Base-by-base conservation (phyloP, 2,113 vertebrate genomes). In the Micronycteris hirsuta region DNA sequence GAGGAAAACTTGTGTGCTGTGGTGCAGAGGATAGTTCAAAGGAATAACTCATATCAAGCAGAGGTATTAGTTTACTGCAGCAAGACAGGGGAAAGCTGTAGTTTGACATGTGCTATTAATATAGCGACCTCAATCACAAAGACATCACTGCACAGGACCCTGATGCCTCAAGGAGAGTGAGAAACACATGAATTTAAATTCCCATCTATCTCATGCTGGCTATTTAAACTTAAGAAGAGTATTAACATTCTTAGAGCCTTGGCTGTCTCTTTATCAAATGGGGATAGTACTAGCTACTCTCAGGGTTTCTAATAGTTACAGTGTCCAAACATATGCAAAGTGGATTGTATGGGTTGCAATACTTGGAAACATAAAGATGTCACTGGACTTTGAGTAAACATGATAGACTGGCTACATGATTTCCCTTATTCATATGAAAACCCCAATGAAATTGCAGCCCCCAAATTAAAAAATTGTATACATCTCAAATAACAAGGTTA, bases 1-100 rank as follows among this genome's bases (percentile, higher is more conserved):
- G 47, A 82, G 54, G 43, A 56, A 82, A 92, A 38, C 22, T 43
- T 56, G 19, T 31, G 45, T 73, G 87, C 67, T 77, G 16, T 71
- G 26, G 82, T 43, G 90, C n/a, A 52, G 58, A 91, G 73, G 88
- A 49, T 6, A 89, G 71, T 83, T 89, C 76, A 93, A 93, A 96
- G 20, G 61, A 85, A 73, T 94, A 93, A 67, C 54, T 96, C 52
- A 77, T 47, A 74, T 52, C 76, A 58, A 76, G 80, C 45, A 54
- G 49, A 54, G 49, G 14, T 3, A n/a, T 80, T 89, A 47, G 56
- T 92, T 89, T 92, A 83, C 19, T 78, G 28, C 73, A 70, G 85
- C 56, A 78, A 71, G 63, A 52, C 63, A 41, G 5, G 26, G 54
- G 67, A 63, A 65, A 85, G 61, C 47, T 73, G 10, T 7, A 3